Conservation (phyloP, 2,113 vertebrate species). For the Centropristis striata region DNA sequence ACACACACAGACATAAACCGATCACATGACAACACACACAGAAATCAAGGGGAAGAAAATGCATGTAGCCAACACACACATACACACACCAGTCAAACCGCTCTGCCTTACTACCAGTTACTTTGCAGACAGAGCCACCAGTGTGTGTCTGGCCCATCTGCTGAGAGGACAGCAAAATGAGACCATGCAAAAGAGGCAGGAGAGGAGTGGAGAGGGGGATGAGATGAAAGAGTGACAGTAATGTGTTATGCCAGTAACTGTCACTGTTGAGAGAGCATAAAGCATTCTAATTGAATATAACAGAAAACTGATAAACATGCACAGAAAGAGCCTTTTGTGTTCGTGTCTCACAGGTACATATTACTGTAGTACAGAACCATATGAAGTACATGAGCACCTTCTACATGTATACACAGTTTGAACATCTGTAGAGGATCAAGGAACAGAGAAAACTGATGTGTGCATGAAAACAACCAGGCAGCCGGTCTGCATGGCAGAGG, state of each 20-base stretch:
- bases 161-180: conserved; percentile 61
- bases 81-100: conserved; percentile 4
- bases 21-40: conserved; percentile 3
- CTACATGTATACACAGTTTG: neutral
- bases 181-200: conserved; percentile 44
- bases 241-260: conserved; percentile 7
- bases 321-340: neutral
- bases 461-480: neutral
- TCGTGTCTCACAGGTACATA: neutral
- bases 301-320: conserved; percentile 18
- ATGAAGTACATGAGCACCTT: neutral
- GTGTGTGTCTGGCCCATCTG: conserved; percentile 83
- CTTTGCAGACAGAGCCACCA: conserved; percentile 67
- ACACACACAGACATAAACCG: conserved; percentile 3
- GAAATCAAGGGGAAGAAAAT: neutral
- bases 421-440: neutral
- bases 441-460: conserved; percentile 2
- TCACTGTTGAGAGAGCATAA: conserved; percentile 17
- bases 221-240: conserved; percentile 14
- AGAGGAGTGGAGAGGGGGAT: neutral
- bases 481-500: neutral
- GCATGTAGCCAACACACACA: conserved; percentile 5
- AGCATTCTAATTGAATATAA: conserved; percentile 26
- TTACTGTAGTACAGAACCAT: neutral
- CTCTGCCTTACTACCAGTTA: conserved; percentile 32